Conservation (phyloP, 2,888 invertebrate genomes). For the Unio delphinus region DNA sequence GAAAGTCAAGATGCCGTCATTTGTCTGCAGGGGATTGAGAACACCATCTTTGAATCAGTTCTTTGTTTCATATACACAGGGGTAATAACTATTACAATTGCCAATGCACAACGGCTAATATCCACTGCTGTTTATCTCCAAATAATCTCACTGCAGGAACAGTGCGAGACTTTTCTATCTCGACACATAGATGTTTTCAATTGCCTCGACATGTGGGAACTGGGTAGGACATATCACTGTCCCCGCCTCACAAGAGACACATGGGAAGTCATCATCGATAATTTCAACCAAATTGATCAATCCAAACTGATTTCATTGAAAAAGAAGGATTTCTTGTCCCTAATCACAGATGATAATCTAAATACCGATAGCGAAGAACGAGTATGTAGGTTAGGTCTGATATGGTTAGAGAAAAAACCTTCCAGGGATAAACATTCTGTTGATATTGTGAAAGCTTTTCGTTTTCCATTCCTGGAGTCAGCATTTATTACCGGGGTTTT, state of each 20-base stretch:
- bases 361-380: conserved; percentile 89
- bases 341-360: conserved; percentile 79
- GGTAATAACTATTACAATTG: conserved; percentile 11
- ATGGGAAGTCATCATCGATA: conserved; percentile 79
- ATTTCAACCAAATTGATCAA: conserved; percentile 34
- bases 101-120: conserved; percentile 32
- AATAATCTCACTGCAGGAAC: conserved; percentile 70
- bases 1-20: conserved; percentile 27
- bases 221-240: conserved; percentile 84
- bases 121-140: conserved; percentile 37
- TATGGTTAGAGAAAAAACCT: conserved; percentile 74
- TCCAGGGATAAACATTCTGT: conserved; percentile 6
- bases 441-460: conserved; percentile 15
- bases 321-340: conserved; percentile 4
- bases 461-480: conserved; percentile 17
- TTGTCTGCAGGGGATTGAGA: conserved; percentile 28
- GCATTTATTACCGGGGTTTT: conserved; percentile 10
- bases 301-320: conserved; percentile 15
- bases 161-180: conserved; percentile 84
- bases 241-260: conserved; percentile 80
- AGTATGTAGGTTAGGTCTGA: conserved; percentile 81
- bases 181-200: conserved; percentile 81
- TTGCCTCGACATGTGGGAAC: conserved; percentile 86
- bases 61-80: conserved; percentile 37
- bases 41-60: conserved; percentile 18